Conservation (phyloP, 2,797 vertebrate genomes). For the Dromococcyx pavoninus region DNA sequence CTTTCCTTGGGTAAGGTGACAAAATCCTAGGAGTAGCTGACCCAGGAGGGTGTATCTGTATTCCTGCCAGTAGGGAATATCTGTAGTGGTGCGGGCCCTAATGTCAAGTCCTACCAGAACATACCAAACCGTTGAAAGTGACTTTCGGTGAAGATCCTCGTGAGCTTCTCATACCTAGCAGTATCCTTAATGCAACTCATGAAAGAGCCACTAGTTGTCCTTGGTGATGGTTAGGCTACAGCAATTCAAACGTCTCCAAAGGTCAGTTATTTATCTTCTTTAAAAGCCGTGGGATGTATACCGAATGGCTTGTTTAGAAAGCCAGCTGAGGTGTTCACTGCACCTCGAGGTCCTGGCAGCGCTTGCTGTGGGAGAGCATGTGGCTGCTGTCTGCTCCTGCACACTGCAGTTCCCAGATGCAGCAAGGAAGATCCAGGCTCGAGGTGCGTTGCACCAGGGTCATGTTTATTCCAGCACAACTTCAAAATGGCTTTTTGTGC, state of each 20-base stretch:
- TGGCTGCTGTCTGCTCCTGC: not conserved
- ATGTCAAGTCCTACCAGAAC: not conserved
- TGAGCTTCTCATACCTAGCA: not conserved
- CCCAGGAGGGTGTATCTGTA: not conserved
- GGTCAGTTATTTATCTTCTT: not conserved
- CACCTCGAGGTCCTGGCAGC: not conserved
- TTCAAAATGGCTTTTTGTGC: not conserved
- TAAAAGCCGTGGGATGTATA: rapidly evolving
- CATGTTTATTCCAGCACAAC: not conserved
- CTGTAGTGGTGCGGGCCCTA: not conserved
- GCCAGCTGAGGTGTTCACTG: not conserved
- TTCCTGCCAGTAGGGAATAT: not conserved
- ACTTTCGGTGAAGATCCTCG: not conserved
- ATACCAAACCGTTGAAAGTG: not conserved
- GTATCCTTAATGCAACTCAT: not conserved
- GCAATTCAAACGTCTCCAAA: not conserved
- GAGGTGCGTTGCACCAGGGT: not conserved
- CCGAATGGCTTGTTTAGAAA: not conserved
- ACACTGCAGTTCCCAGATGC: not conserved
- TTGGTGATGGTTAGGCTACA: not conserved
- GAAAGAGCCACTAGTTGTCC: not conserved
- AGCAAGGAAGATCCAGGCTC: not conserved
- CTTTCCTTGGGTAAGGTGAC: not conserved
- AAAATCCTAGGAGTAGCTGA: not conserved
- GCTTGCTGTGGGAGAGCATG: not conserved